These are phyloP conservation scores for Catamblyrhynchus diadema DNA, from an alignment of 2,797 vertebrate genomes.

Conservation along the genomic window DNA sequence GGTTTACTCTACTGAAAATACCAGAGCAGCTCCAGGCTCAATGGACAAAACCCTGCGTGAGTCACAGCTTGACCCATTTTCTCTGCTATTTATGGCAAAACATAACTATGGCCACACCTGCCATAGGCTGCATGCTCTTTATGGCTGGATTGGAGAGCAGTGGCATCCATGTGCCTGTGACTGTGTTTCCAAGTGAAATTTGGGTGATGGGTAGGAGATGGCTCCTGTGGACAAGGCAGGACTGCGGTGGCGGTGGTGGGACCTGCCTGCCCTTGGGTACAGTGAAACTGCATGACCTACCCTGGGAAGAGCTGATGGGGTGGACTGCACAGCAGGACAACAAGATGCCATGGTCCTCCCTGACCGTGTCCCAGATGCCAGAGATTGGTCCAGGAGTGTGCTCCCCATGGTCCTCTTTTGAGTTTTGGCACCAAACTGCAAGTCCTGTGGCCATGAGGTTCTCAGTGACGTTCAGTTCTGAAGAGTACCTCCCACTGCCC, in stretches of 20 bases:
- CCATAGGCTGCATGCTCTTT: background rate
- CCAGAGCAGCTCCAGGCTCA: background rate
- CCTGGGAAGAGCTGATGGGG: background rate
- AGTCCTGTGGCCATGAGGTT: background rate
- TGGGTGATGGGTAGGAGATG: background rate
- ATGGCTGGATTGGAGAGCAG: background rate
- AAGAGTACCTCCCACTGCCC: background rate
- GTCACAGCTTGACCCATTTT: slow-evolving; percentile 25
- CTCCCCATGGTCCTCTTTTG: background rate
- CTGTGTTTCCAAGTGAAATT: background rate
- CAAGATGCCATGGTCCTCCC: fast-evolving
- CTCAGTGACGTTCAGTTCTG: background rate
- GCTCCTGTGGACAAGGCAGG: fast-evolving
- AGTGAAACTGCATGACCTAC: background rate
- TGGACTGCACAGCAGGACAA: background rate
- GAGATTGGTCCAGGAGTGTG: background rate
- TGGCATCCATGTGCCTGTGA: fast-evolving
- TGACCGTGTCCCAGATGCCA: background rate
- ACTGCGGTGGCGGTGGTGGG: fast-evolving
- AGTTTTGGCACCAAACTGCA: background rate
- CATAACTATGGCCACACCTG: background rate
- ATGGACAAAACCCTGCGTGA: background rate
- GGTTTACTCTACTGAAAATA: background rate
- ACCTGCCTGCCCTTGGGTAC: background rate
- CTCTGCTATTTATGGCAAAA: slow-evolving; percentile 24